Base-by-base conservation (phyloP, 2,888 invertebrate genomes). In the Cylindroiulus punctatus region DNA sequence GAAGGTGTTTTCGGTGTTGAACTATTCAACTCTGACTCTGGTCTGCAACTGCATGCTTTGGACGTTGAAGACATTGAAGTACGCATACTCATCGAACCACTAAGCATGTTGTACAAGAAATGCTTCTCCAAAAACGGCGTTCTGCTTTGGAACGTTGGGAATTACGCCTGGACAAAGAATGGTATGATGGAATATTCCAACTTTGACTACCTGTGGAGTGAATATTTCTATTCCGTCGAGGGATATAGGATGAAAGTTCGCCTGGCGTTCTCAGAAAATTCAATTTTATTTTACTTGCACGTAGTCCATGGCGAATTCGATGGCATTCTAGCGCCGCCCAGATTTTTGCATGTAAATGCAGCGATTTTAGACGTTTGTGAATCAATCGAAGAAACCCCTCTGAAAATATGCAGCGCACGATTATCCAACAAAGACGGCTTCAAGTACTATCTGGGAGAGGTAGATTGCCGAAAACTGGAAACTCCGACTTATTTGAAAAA, bases 161-260 rank as follows among this genome's bases (percentile, higher is more conserved):
- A 82, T 42, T 82, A 82, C 82, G 10, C 82, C 2, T 12, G 22
- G 42, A 36, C 42, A 82, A 82, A 82, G 22, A 32, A 30, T 8
- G 82, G 32, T 12, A 14, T 40, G 14, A 40, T 42, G 82, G 32
- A 82, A 8, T 65, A 65, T 65, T 40, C 40, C 19, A 36, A 42
- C n/a, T 36, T 82, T n/a, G 40, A 36, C 82, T 82, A 82, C 12
- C 82, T 82, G 12, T 36, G 42, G 82, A 82, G 82, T 42, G 42
- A 82, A 1, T 82, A 36, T 17, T 82, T 82, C 32, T 82, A 82
- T 42, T 40, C 40, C 22, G 40, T 42, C 0, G 36, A 82, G 40
- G 82, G 82, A 4, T 82, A 82, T 32, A 36, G 82, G 8, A 82
- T 82, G 82, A 82, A 32, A 22, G 32, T 32, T 22, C 57, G 57